Base-by-base conservation (phyloP, 2,888 invertebrate species). In the Plusia festucae region DNA sequence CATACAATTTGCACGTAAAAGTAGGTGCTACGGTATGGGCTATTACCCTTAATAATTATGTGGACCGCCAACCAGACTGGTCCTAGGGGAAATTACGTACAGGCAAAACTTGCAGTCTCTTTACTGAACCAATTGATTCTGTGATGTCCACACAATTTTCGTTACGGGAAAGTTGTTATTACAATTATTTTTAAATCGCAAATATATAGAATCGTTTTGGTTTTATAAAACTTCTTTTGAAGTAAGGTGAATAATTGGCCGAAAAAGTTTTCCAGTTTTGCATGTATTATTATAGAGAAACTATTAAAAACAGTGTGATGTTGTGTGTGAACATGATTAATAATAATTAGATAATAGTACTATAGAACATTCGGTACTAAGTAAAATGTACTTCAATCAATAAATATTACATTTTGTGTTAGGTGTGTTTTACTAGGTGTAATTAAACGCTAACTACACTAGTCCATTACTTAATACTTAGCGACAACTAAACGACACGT, bases 21-120 rank as follows among this genome's bases (percentile, higher is more conserved):
- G 59, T 68, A 59, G 53, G 69, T 65, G 60, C 53, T 73, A 68
- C 59, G 59, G 68, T 58, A 70, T 69, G 64, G 53, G 70, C 78
- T 74, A 87, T 88, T 87, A 87, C 78, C 83, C 81, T 85, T 86
- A 90, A 90, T 91, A 90, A 91, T 90, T 88, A 84, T 76, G 78
- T 82, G 75, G 79, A 75, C 72, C 68, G 75, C 81, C 73, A 74
- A 68, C 82, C 73, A 82, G 75, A 75, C 30, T 52, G 32, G 64
- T 78, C 91, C 86, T 81, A 20, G 57, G 91, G 91, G 91, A 91
- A 91, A 91, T 91, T 85, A 89, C 76, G 76, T 79, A 79, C 73
- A 76, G 67, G 51, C 70, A 71, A 60, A 34, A 53, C 73, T 62
- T 73, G 66, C 67, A 76, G 58, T 73, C 64, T 56, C 53, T 62